Evolutionary conservation across 2,888 invertebrate genomes (phyloP).

Genomic region (Agriopis aurantiaria): DNA sequence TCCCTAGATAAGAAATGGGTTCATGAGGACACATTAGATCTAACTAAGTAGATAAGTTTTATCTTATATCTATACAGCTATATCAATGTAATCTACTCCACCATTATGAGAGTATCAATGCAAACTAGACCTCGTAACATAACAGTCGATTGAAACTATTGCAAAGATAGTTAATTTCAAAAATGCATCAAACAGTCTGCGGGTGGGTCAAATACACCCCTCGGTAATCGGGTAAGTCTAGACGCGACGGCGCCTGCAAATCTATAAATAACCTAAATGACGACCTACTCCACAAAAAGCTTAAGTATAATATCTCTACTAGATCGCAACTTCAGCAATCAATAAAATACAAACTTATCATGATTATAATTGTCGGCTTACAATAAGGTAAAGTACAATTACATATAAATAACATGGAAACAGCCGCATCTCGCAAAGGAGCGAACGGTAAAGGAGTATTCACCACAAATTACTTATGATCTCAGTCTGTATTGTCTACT

Average conservation of each 20-base stretch:
- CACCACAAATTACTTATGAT: conserved; percentile 53
- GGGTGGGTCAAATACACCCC: conserved; percentile 57
- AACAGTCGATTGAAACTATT: not conserved
- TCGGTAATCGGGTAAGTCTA: conserved; percentile 65
- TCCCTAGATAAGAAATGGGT: conserved; percentile 60
- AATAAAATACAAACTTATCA: conserved; percentile 29
- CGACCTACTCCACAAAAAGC: conserved; percentile 60
- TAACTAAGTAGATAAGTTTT: conserved; percentile 53
- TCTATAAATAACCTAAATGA: conserved; percentile 63
- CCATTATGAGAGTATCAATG: conserved; percentile 9
- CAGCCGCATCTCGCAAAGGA: conserved; percentile 46
- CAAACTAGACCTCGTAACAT: not conserved
- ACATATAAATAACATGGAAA: conserved; percentile 48
- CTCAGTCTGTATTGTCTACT: conserved; percentile 53
- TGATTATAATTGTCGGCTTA: conserved; percentile 22
- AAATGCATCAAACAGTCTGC: conserved; percentile 15
- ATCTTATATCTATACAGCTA: not conserved
- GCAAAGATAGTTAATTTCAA: not conserved
- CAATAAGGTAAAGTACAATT: conserved; percentile 46
- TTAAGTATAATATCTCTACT: conserved; percentile 36
- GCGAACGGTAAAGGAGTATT: conserved; percentile 47
- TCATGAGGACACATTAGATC: conserved; percentile 60
- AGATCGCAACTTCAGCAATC: conserved; percentile 52
- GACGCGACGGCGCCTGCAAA: conserved; percentile 65
- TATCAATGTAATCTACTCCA: conserved; percentile 47